phyloP scores from a whole-genome alignment of 2,888 invertebrate species.

The Trichopoda pennipes region DNA sequence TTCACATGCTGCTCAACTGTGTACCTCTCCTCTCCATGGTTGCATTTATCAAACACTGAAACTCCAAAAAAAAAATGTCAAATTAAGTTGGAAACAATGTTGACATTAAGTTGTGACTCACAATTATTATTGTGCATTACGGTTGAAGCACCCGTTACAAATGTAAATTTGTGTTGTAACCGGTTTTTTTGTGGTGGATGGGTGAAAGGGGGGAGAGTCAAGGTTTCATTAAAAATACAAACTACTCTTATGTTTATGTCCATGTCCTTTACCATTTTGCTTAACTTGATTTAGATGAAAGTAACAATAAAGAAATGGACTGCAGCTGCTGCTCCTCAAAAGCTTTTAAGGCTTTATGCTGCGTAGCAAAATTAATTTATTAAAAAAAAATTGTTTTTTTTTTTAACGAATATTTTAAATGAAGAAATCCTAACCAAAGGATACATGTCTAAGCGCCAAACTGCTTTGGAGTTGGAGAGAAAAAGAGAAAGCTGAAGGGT shows the following conservation, averaged over 20 bases:
- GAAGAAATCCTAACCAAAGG: slow-evolving; percentile 1
- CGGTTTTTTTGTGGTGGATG: not conserved
- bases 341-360: slow-evolving; percentile 1
- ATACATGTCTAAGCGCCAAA: not conserved
- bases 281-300: slow-evolving; percentile 41
- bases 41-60: too few species aligned
- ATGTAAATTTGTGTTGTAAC: slow-evolving; percentile 53
- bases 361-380: slow-evolving; percentile 59
- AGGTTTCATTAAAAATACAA: slow-evolving; percentile 14
- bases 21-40: too few species aligned
- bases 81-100: too few species aligned
- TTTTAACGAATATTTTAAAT: slow-evolving; percentile 11
- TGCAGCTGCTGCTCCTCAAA: slow-evolving; percentile 30
- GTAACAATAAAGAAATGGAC: slow-evolving; percentile 31
- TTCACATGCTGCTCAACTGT: too few species aligned
- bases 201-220: not conserved
- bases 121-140: too few species aligned
- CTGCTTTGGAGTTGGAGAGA: not conserved
- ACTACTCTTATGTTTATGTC: slow-evolving; percentile 39
- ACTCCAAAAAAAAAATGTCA: too few species aligned
- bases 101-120: too few species aligned
- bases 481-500: not conserved
- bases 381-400: slow-evolving; percentile 63
- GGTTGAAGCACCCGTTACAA: too few species aligned
- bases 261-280: slow-evolving; percentile 33